Conservation (phyloP, 2,888 invertebrate genomes). For the Epirrhoe alternata region DNA sequence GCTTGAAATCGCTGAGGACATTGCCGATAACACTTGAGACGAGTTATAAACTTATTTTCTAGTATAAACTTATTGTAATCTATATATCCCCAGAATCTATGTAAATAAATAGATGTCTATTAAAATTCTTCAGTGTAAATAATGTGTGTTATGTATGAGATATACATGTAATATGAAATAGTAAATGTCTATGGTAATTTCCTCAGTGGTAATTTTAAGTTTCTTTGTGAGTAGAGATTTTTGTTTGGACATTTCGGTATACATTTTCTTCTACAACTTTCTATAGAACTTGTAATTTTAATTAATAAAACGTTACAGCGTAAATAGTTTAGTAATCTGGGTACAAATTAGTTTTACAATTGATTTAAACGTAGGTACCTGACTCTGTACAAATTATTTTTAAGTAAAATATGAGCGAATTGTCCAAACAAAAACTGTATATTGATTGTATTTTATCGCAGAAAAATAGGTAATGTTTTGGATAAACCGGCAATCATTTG, state of each 20-base stretch:
- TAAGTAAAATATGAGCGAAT: slow-evolving; percentile 11
- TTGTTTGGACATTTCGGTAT: slow-evolving; percentile 36
- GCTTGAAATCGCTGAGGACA: slow-evolving; percentile 54
- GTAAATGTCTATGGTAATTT: slow-evolving; percentile 39
- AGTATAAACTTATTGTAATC: slow-evolving; percentile 31
- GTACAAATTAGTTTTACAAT: slow-evolving; percentile 3
- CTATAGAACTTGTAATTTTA: not conserved
- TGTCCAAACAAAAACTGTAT: slow-evolving; percentile 36
- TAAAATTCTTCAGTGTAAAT: slow-evolving; percentile 36
- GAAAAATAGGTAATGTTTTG: slow-evolving; percentile 16
- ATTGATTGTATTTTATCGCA: slow-evolving; percentile 35
- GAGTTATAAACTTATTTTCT: slow-evolving; percentile 36
- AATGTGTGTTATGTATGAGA: slow-evolving; percentile 35
- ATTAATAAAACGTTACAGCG: not conserved
- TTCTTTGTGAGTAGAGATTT: slow-evolving; percentile 31
- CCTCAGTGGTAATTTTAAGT: slow-evolving; percentile 46
- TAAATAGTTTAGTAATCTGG: not conserved
- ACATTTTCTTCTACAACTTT: not conserved
- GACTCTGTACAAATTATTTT: slow-evolving; percentile 22
- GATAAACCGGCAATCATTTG: slow-evolving; percentile 13
- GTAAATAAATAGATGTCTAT: slow-evolving; percentile 42
- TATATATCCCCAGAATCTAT: slow-evolving; percentile 35
- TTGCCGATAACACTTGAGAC: slow-evolving; percentile 33
- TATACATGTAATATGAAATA: slow-evolving; percentile 20
- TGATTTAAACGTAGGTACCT: slow-evolving; percentile 25